Evolutionary conservation across 1,140 invertebrate genomes (phyloP), one percentile per base, ranked within the genome.

Genomic region (Drosophila aff.): DNA sequence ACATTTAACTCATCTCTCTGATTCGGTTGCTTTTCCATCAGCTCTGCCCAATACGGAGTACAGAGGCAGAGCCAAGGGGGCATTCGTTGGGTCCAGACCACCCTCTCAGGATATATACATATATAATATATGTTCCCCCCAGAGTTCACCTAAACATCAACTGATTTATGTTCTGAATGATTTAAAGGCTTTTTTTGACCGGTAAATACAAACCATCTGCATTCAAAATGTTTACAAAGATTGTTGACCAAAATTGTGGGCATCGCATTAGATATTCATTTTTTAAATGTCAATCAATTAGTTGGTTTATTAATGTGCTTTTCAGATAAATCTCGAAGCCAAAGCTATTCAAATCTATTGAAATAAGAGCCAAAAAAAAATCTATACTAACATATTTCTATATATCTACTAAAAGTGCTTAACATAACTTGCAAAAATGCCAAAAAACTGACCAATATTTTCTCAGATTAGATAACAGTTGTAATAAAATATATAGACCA

Each of bases 111-210:
- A 18, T 44, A 36, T 36, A 28, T 44, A 36, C 13, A 28, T 50
- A 23, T 55, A 38, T 23, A 40, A 16, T 23, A n/a, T 57, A 40
- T 40, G n/a, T 23, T 57, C 10, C 4, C 15, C 0, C 9, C 53
- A 40, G 33, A 57, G 53, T 15, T 57, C 36, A 57, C 36, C 53
- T n/a, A 57, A 57, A 57, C 53, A 57, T 40, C 21, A 40, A 40
- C 33, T 57, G 53, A 57, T 57, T 57, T 57, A 57, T 57, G 36
- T 57, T 23, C 15, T 57, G 53, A 57, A 57, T 57, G 36, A 57
- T 40, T 57, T 57, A 57, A 57, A 57, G 10, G 53, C 9, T 16
- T 9, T 38, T 38, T 57, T 16, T 52, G 49, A 38, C 15, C 36
- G 53, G 36, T 57, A 57, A 57, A 40, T 55, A 55, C 13, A 38